Conservation (phyloP, 2,888 invertebrate species). For the Lasioglossum lativentre region DNA sequence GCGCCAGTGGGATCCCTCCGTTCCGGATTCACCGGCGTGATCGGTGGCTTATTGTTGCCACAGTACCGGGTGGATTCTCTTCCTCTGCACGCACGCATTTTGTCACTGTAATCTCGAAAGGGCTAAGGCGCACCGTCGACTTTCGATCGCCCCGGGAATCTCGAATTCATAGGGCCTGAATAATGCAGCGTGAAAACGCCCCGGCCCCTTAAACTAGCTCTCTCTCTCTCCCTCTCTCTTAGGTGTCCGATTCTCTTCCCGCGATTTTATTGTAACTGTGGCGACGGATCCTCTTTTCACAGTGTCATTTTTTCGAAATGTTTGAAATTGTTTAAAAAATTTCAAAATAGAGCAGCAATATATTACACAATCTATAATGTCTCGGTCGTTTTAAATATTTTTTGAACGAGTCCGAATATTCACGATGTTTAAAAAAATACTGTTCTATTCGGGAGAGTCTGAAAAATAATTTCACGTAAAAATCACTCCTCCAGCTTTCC, state of each 20-base stretch:
- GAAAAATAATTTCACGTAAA: not conserved
- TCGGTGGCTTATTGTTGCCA: slow-evolving; percentile 60
- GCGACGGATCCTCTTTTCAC: not conserved
- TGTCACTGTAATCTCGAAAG: slow-evolving; percentile 52
- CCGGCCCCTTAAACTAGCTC: slow-evolving; percentile 20
- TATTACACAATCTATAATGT: not conserved
- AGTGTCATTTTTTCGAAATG: not conserved
- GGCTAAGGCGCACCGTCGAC: slow-evolving; percentile 40
- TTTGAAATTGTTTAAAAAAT: not conserved
- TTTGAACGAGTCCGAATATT: not conserved
- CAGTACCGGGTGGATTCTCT: slow-evolving; percentile 34
- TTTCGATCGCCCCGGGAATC: slow-evolving; percentile 61
- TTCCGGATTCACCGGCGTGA: slow-evolving; percentile 44
- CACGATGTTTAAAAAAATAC: not conserved
- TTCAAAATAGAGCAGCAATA: not conserved
- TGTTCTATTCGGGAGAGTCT: not conserved
- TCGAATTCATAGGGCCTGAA: slow-evolving; percentile 78
- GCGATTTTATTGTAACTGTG: not conserved
- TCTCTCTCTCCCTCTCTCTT: too few species aligned
- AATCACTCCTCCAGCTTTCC: not conserved
- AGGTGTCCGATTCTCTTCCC: not conserved
- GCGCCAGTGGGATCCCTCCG: slow-evolving; percentile 11
- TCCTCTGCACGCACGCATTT: slow-evolving; percentile 39
- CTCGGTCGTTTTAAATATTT: not conserved
- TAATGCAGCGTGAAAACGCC: slow-evolving; percentile 74